These are phyloP conservation scores for Batillaria attramentaria DNA, from an alignment of 1,140 invertebrate species.

Conservation along the genomic window DNA sequence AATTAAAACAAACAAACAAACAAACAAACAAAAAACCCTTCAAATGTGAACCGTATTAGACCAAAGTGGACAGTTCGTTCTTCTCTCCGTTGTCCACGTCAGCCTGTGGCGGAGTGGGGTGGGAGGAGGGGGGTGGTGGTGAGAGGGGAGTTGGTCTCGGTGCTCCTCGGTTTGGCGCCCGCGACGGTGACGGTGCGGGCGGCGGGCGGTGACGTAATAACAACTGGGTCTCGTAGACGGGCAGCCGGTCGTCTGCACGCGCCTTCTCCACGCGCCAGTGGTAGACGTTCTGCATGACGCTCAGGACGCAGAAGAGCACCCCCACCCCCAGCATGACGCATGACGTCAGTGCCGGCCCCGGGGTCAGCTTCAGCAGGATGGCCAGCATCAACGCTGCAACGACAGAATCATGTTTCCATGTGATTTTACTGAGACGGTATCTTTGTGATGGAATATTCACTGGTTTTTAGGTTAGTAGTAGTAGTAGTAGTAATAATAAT, in stretches of 20 bases:
- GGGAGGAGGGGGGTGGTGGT: neutral
- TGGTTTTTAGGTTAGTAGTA: too few species aligned
- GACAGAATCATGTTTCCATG: too few species aligned
- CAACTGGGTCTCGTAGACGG: slow-evolving; percentile 48
- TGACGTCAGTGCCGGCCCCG: slow-evolving; percentile 87
- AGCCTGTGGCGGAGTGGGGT: neutral
- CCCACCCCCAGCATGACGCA: slow-evolving; percentile 90
- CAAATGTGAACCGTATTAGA: neutral
- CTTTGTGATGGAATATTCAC: too few species aligned
- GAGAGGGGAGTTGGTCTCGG: neutral
- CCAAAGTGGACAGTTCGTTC: slow-evolving; percentile 26
- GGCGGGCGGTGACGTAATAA: neutral
- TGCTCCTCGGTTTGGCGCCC: neutral
- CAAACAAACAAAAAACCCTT: slow-evolving; percentile 6
- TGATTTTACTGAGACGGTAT: too few species aligned
- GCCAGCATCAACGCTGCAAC: slow-evolving; percentile 89
- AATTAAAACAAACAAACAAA: too few species aligned
- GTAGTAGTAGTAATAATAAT: too few species aligned
- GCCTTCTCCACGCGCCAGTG: slow-evolving; percentile 86
- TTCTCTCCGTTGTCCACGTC: neutral
- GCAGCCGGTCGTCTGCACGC: slow-evolving; percentile 56
- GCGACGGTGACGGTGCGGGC: neutral
- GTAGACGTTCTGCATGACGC: slow-evolving; percentile 94
- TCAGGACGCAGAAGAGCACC: slow-evolving; percentile 91
- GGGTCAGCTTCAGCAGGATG: slow-evolving; percentile 93